phyloP scores from a whole-genome alignment of 2,113 vertebrate species.

The Ciconia stormi region DNA sequence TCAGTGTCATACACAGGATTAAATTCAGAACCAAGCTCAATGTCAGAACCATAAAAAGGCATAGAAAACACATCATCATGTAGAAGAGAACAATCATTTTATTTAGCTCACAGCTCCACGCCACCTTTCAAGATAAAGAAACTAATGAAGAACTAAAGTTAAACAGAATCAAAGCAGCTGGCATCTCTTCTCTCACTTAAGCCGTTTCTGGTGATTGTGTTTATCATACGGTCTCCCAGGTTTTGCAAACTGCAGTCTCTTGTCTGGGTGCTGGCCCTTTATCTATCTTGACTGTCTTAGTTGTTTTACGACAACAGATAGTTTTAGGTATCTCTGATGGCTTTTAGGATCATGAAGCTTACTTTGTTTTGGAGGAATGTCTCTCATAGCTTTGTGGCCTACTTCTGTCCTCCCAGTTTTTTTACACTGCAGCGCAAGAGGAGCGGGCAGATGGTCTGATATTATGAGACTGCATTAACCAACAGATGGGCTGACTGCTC shows the following conservation, averaged over 20 bases:
- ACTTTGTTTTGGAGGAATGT: background rate
- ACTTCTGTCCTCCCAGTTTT: background rate
- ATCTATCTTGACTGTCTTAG: background rate
- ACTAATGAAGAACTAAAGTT: background rate
- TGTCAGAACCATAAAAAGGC: background rate
- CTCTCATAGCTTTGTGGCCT: background rate
- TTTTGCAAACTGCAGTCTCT: background rate
- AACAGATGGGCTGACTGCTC: constrained; percentile 43
- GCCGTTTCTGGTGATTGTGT: too few relatives aligned
- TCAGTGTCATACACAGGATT: background rate
- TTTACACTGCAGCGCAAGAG: background rate
- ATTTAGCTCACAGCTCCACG: background rate
- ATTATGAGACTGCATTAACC: background rate
- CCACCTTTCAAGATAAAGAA: background rate
- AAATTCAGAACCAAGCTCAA: background rate
- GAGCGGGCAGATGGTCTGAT: constrained; percentile 40
- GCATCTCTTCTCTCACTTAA: background rate
- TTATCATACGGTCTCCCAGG: background rate
- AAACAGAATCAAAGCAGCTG: background rate
- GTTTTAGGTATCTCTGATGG: background rate
- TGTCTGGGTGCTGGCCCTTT: background rate
- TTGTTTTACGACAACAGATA: fast-evolving
- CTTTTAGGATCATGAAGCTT: background rate
- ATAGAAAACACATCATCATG: background rate
- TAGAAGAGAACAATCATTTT: background rate